phyloP scores from a whole-genome alignment of 2,113 vertebrate species.

The Cyphomyrus discorhynchus region DNA sequence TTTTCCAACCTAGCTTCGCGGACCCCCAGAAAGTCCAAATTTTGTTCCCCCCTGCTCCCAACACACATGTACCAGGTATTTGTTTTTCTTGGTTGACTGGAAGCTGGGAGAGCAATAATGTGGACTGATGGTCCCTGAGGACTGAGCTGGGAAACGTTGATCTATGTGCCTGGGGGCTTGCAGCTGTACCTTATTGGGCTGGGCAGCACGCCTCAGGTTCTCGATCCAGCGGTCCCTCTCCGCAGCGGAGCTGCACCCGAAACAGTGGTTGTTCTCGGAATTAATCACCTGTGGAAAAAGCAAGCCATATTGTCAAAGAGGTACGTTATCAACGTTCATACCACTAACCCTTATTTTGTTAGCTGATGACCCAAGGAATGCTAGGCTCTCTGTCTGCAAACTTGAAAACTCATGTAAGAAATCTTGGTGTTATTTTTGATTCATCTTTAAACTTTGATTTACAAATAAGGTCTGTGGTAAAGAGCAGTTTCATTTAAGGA shows the following conservation, averaged over 20 bases:
- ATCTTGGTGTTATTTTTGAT: too few species aligned
- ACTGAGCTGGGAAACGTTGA: background rate
- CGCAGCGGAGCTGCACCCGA: conserved; percentile 76
- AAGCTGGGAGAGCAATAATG: background rate
- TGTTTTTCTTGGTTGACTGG: background rate
- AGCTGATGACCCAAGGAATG: background rate
- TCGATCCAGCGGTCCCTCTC: conserved; percentile 90
- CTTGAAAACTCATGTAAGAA: too few species aligned
- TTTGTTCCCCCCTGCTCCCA: background rate
- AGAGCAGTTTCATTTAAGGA: too few species aligned
- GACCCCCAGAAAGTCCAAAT: background rate
- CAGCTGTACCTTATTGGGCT: conserved; percentile 75
- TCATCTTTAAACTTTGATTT: too few species aligned
- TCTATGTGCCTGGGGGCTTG: background rate
- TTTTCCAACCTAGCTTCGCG: background rate
- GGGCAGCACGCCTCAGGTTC: conserved; percentile 73
- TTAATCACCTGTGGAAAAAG: conserved; percentile 69
- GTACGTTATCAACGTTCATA: background rate
- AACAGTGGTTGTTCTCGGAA: conserved; percentile 70
- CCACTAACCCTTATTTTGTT: background rate
- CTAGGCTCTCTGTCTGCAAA: too few species aligned
- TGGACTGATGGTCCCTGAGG: background rate
- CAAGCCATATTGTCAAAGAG: background rate
- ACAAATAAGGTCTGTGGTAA: too few species aligned
- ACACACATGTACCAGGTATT: background rate